Base-by-base conservation (phyloP, 53 echinoderm and acorn worm genomes). In the Astropecten irregularis region DNA sequence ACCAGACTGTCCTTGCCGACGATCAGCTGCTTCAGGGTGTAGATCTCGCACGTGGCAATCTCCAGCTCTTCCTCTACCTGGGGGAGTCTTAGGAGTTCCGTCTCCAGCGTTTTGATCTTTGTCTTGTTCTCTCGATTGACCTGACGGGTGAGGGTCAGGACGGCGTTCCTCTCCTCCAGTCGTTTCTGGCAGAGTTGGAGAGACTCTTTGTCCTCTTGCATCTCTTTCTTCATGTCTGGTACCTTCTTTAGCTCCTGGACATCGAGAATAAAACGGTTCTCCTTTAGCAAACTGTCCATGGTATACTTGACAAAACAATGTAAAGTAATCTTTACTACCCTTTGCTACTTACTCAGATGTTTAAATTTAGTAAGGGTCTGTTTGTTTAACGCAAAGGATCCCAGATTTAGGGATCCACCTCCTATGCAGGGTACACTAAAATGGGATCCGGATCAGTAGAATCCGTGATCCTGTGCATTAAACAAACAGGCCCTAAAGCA, bases 1-100 rank as follows among this genome's bases (percentile, higher is more conserved):
- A 92, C 93, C 52, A 92, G 86, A 11, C 86, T 86, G 51, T 92
- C 93, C 38, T 92, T 92, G 9, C 93, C 93, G 16, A 72, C 86
- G n/a, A 89, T 47, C 42, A 92, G 47, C 66, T 92, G 84, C 64
- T 92, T 92, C 44, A 92, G 71, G 7, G 89, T 92, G 30, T 86
- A 74, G 9, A 92, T 76, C 69, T 92, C 93, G 42, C 82, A 86
- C 31, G 70, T 60, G 13, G 93, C 86, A 30, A 90, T 68, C 34
- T 89, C 82, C 40, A 92, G 65, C 39, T 92, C 93, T 11, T 74
- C 26, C 55, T 82, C 49, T 4, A 58, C 25, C 0, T 25, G 18
- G 34, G 82, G 82, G 25, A 88, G 67, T 47, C 37, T 70, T 51
- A 73, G 50, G 53, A 90, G 72, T 15, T 90, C 90, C 30, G 62